phyloP scores from a whole-genome alignment of 1,140 invertebrate genomes.

The Aphis gossypii region DNA sequence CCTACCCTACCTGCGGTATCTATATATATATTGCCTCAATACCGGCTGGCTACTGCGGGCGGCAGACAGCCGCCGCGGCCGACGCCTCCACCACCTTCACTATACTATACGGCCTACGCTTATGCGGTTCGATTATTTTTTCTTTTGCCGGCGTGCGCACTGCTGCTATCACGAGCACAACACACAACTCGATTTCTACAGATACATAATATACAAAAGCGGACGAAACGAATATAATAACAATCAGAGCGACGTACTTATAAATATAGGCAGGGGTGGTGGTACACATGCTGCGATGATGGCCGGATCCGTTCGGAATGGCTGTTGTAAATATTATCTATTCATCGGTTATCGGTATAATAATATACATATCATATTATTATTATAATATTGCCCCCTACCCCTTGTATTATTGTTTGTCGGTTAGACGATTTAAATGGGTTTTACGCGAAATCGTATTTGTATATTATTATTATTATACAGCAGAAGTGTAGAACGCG shows the following conservation, averaged over 20 bases:
- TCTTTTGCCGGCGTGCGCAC: neutral
- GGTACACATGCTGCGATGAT: neutral
- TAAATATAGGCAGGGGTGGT: neutral
- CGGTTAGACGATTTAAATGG: neutral
- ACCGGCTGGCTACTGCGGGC: neutral
- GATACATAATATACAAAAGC: no score
- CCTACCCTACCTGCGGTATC: neutral
- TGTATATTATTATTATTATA: neutral
- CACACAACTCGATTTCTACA: neutral
- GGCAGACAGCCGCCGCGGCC: neutral
- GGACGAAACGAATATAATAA: neutral
- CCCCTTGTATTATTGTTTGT: neutral
- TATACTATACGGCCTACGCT: neutral
- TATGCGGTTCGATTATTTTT: conserved; percentile 24
- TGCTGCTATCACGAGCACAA: neutral
- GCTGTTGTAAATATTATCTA: neutral
- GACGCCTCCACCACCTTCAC: neutral
- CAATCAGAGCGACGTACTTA: neutral
- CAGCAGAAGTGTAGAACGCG: neutral
- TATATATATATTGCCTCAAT: neutral
- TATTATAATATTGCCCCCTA: neutral
- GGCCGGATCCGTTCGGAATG: neutral
- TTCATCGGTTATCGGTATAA: neutral
- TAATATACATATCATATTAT: neutral
- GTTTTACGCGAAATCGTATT: neutral